Percentiles rank a stretch among this genome's conserved stretches.
phyloP scores from a whole-genome alignment of 2,888 invertebrate species.

The Labia minor region DNA sequence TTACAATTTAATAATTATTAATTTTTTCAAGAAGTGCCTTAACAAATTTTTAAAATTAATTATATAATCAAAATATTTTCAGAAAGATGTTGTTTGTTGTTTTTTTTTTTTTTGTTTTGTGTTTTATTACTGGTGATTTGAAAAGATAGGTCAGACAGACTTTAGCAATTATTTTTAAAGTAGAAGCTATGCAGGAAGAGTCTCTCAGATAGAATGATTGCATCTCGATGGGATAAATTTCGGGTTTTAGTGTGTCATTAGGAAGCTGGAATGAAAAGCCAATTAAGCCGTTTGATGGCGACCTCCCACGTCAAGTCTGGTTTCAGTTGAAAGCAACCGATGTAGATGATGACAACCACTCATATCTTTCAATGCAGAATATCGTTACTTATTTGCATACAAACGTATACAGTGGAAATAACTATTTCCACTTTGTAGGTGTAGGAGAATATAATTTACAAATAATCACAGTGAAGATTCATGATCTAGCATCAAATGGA shows the following conservation, averaged over 20 bases:
- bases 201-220: no score
- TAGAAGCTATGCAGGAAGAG: no score
- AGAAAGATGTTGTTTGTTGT: no score
- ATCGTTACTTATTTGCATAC: background rate
- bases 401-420: background rate
- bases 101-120: no score
- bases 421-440: background rate
- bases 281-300: background rate
- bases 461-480: background rate
- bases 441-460: background rate
- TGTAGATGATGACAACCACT: background rate
- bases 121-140: no score
- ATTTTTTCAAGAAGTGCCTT: no score
- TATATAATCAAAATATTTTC: no score
- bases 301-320: background rate
- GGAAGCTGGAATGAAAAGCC: background rate
- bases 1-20: no score
- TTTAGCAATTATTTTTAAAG: no score
- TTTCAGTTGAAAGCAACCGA: background rate
- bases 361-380: background rate
- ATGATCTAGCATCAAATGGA: background rate
- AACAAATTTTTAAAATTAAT: no score
- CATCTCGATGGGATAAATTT: background rate
- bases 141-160: no score
- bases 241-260: constrained; percentile 3